Evolutionary conservation across 1,140 invertebrate genomes (phyloP).

Genomic region (Patella vulgata): DNA sequence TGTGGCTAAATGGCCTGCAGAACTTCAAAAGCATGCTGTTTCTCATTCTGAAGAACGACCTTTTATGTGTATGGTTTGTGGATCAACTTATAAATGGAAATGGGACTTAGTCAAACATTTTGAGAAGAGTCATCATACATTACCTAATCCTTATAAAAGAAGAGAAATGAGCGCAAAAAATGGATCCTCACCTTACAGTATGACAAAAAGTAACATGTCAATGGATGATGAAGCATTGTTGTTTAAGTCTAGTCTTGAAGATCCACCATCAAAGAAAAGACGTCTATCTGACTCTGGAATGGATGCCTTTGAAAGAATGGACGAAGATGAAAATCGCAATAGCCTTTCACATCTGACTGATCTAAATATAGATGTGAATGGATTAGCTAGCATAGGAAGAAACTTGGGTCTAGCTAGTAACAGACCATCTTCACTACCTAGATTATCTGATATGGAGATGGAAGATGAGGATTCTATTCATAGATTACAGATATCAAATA

Average conservation of each 20-base stretch:
- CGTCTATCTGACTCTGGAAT: constrained; percentile 47
- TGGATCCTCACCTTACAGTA: constrained; percentile 13
- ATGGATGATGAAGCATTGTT: constrained; percentile 9
- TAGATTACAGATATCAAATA: constrained; percentile 12
- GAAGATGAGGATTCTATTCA: neutral
- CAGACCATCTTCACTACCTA: constrained; percentile 16
- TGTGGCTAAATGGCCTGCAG: constrained; percentile 66
- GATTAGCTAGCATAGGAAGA: too few relatives aligned
- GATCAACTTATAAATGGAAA: constrained; percentile 66
- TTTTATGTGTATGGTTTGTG: constrained; percentile 65
- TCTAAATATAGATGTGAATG: constrained; percentile 6
- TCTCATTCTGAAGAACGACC: constrained; percentile 63
- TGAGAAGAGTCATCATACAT: constrained; percentile 61
- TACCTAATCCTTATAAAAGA: constrained; percentile 65
- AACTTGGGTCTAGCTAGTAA: neutral
- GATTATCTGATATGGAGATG: constrained; percentile 1
- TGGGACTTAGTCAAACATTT: constrained; percentile 67
- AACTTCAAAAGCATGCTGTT: constrained; percentile 65
- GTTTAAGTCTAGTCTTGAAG: constrained; percentile 10
- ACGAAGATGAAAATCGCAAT: constrained; percentile 12
- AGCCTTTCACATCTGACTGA: constrained; percentile 3
- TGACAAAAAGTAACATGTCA: constrained; percentile 3
- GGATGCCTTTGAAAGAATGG: constrained; percentile 13
- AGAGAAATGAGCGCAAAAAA: constrained; percentile 40
- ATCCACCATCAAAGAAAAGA: constrained; percentile 36